Evolutionary conservation across 30 jellyfish, hydroid and myxozoan species (phyloP).

Genomic region (Aurelia aurita): DNA sequence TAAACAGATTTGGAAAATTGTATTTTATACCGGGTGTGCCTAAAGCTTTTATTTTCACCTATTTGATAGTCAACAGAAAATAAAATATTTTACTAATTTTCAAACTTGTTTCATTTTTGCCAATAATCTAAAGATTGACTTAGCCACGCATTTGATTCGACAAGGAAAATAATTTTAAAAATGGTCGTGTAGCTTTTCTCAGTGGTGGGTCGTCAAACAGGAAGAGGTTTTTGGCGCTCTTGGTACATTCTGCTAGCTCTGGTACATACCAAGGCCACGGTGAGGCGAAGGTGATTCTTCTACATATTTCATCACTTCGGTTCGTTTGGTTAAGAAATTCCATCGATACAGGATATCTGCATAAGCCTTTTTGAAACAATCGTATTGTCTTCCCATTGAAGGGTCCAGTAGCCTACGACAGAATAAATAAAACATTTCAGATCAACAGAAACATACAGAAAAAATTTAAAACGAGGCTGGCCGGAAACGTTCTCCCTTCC

Average conservation of each 20-base stretch:
- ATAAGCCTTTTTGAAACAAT: slow-evolving; percentile 80
- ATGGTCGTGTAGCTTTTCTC: neutral
- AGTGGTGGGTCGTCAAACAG: neutral
- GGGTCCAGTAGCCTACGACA: slow-evolving; percentile 70
- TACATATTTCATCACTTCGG: slow-evolving; percentile 84
- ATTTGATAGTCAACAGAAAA: no score
- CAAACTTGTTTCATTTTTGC: no score
- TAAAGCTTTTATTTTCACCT: neutral
- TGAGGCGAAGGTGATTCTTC: slow-evolving; percentile 74
- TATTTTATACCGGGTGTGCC: neutral
- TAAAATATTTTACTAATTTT: no score
- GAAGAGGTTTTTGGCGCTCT: neutral
- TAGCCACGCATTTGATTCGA: no score
- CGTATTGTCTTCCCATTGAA: slow-evolving; percentile 63
- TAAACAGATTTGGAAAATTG: neutral
- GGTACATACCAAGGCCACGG: slow-evolving; percentile 83
- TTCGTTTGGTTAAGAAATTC: slow-evolving; percentile 75
- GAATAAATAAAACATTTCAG: neutral
- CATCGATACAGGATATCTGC: slow-evolving; percentile 95
- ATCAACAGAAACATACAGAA: no score
- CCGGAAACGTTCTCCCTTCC: no score
- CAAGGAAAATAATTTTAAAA: no score
- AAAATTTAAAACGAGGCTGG: no score
- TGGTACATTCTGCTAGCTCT: neutral
- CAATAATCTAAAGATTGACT: no score